phyloP scores from a whole-genome alignment of 2,113 vertebrate genomes.

The Struthio camelus region DNA sequence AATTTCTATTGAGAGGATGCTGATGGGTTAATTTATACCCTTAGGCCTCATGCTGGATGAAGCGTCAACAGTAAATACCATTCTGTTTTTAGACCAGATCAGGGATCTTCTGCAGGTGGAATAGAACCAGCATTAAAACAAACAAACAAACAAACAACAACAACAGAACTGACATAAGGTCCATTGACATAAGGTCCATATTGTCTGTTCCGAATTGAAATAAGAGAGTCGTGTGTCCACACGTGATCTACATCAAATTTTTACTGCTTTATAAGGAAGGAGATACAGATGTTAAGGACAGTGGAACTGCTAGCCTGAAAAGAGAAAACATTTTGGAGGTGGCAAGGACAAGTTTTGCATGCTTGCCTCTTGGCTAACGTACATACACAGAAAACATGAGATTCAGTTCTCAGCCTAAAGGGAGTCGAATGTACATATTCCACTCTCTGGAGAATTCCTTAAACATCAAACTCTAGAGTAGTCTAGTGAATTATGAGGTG shows the following conservation, averaged over 20 bases:
- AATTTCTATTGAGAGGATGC: neutral
- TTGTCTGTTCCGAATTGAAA: neutral
- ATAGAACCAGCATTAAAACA: neutral
- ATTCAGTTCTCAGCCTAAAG: neutral
- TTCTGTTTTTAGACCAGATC: neutral
- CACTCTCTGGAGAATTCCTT: neutral
- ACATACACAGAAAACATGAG: neutral
- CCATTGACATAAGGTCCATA: neutral
- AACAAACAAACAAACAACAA: no score
- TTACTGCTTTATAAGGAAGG: neutral
- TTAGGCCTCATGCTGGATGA: neutral
- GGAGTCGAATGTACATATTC: neutral
- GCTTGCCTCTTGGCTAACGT: neutral
- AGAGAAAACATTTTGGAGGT: neutral
- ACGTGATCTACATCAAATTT: accelerated
- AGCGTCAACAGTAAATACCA: neutral
- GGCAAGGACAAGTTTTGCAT: accelerated
- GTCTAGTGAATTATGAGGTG: neutral
- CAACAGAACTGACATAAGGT: neutral
- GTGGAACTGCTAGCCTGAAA: neutral
- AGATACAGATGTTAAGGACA: neutral
- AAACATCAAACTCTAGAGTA: neutral
- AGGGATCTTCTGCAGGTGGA: neutral
- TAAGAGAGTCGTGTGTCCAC: neutral
- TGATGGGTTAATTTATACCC: neutral